Percentiles rank a stretch among this genome's conserved stretches.
These are phyloP conservation scores for Phalera bucephala DNA, from an alignment of 2,888 invertebrate species.

Conservation along the genomic window DNA sequence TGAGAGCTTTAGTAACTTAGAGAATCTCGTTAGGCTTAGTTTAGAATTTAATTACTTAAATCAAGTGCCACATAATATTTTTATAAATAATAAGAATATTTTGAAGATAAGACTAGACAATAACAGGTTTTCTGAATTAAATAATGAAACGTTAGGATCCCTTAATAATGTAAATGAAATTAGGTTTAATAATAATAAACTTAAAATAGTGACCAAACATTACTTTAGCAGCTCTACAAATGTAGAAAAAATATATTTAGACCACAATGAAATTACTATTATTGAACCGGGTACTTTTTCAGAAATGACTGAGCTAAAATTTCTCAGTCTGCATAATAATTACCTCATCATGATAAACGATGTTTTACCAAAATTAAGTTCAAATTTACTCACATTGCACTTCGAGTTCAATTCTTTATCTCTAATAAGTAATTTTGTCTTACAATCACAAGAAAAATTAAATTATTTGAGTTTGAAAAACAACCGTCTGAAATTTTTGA, in stretches of 20 bases:
- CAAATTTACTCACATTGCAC: conserved; percentile 89
- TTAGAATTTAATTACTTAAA: conserved; percentile 93
- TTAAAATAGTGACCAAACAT: conserved; percentile 87
- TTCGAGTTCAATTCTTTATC: conserved; percentile 90
- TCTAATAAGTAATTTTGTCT: conserved; percentile 88
- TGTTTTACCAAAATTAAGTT: conserved; percentile 87
- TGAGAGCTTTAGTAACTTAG: conserved; percentile 89
- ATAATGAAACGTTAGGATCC: conserved; percentile 90
- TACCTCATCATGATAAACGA: conserved; percentile 89
- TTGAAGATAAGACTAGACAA: conserved; percentile 92
- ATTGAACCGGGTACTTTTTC: conserved; percentile 92
- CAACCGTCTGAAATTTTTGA: conserved; percentile 88
- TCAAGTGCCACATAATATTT: conserved; percentile 89
- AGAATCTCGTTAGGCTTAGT: conserved; percentile 90
- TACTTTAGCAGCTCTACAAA: conserved; percentile 90
- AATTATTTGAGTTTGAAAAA: conserved; percentile 92
- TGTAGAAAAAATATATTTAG: conserved; percentile 91
- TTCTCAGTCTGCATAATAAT: conserved; percentile 93
- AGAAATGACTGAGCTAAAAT: conserved; percentile 88
- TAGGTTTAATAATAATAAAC: conserved; percentile 91
- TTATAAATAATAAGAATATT: conserved; percentile 89
- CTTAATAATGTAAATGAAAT: conserved; percentile 89
- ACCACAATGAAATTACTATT: conserved; percentile 91
- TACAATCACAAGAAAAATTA: conserved; percentile 90
- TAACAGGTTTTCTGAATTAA: conserved; percentile 90